These are phyloP conservation scores for Deilephila porcellus DNA, from an alignment of 2,888 invertebrate genomes.

Conservation along the genomic window DNA sequence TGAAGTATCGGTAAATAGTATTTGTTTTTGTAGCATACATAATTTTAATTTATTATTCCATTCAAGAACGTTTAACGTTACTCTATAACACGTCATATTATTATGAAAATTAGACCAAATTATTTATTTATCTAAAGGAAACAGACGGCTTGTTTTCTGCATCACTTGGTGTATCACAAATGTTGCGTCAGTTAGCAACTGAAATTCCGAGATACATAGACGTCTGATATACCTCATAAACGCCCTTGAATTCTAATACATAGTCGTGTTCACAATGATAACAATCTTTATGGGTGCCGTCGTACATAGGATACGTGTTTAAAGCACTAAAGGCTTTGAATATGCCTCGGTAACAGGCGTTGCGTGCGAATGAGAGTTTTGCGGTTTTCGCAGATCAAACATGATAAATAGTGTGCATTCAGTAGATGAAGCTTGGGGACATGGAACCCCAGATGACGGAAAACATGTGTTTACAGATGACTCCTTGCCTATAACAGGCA, in stretches of 20 bases:
- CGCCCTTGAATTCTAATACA: conserved; percentile 55
- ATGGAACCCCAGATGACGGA: conserved; percentile 14
- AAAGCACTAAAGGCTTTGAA: conserved; percentile 55
- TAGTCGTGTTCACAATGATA: conserved; percentile 47
- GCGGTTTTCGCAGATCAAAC: conserved; percentile 68
- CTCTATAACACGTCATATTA: too few species aligned
- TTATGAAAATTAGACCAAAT: too few species aligned
- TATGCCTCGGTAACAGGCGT: conserved; percentile 56
- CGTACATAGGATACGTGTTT: conserved; percentile 45
- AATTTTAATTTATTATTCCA: not conserved
- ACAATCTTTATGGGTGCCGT: conserved; percentile 49
- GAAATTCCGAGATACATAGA: not conserved
- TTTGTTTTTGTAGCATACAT: not conserved
- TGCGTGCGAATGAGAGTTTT: conserved; percentile 70
- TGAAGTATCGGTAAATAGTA: not conserved
- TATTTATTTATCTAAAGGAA: too few species aligned
- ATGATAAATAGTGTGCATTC: conserved; percentile 47
- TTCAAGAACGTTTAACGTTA: too few species aligned
- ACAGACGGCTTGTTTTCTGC: too few species aligned
- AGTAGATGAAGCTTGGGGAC: not conserved
- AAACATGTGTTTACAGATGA: not conserved
- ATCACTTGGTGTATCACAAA: too few species aligned
- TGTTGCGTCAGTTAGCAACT: not conserved
- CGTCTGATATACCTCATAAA: conserved; percentile 45
- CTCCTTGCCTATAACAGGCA: not conserved